phyloP scores from a whole-genome alignment of 30 jellyfish, hydroid and myxozoan genomes.

The Phacellophora camtschatica region DNA sequence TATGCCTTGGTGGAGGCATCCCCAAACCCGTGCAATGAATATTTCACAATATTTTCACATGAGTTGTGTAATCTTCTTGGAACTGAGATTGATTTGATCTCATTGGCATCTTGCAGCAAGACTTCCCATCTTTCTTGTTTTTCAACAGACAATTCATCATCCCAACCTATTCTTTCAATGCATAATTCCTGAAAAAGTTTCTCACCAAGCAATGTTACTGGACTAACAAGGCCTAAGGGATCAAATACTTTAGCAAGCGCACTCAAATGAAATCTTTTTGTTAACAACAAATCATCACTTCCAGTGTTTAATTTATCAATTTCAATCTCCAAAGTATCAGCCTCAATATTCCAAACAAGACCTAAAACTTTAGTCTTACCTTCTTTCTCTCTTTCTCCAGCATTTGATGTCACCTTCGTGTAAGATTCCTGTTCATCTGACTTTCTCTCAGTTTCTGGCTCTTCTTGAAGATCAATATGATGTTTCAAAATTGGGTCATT shows the following conservation, averaged over 20 bases:
- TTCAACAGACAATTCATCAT: not conserved
- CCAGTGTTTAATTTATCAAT: not conserved
- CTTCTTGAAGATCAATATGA: not conserved
- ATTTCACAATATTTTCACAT: not conserved
- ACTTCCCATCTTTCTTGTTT: not conserved
- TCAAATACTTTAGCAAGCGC: slow-evolving; percentile 16
- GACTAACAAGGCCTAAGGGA: slow-evolving; percentile 30
- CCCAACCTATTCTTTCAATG: not conserved
- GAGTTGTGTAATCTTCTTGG: not conserved
- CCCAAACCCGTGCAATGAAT: slow-evolving; percentile 16
- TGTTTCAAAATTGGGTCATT: not conserved
- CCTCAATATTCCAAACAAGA: not conserved
- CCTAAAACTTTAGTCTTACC: not conserved
- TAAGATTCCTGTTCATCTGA: not conserved
- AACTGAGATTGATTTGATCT: not conserved
- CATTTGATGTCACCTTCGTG: not conserved
- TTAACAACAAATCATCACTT: not conserved
- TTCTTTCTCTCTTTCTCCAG: not conserved
- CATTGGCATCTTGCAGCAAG: not conserved
- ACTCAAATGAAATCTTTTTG: not conserved
- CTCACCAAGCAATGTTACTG: not conserved
- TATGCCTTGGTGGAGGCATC: slow-evolving; percentile 13
- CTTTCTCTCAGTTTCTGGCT: not conserved
- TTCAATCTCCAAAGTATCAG: not conserved
- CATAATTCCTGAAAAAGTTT: slow-evolving; percentile 18